phyloP scores from a whole-genome alignment of 2,113 vertebrate species.

The Erpornis zantholeuca region DNA sequence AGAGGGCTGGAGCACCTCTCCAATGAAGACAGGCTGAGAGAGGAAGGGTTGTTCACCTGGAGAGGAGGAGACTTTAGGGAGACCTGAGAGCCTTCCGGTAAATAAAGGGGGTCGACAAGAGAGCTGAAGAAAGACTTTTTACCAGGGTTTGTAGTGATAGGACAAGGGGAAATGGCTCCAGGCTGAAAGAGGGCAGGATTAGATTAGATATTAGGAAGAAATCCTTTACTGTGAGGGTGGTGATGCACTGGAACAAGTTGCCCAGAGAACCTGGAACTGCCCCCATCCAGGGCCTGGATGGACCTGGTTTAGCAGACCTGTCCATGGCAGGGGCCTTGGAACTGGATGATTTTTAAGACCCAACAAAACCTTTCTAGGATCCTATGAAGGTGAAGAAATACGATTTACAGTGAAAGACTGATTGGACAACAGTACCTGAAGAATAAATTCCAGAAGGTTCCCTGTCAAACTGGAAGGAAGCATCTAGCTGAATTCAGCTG shows the following conservation, averaged over 20 bases:
- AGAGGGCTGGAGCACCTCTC: neutral
- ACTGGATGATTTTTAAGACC: neutral
- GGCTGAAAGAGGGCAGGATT: neutral
- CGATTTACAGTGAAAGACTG: neutral
- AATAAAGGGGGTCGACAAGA: neutral
- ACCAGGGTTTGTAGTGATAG: neutral
- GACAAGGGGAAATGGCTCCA: neutral
- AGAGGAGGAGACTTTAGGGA: neutral
- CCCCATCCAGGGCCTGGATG: neutral
- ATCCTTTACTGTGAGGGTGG: neutral
- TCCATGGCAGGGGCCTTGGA: neutral
- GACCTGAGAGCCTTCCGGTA: neutral
- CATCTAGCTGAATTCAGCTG: neutral
- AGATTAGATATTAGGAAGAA: neutral
- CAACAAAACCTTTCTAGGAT: neutral
- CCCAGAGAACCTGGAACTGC: neutral
- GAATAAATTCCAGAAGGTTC: neutral
- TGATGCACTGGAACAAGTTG: accelerated
- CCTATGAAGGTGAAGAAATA: neutral
- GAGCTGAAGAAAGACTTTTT: neutral
- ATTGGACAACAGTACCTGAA: neutral
- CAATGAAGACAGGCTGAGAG: neutral
- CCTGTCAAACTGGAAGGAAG: neutral
- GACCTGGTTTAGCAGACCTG: neutral
- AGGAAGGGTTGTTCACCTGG: neutral